A percentile compares a stretch with the other conserved stretches of the same genome.
These are phyloP conservation scores for Xanthorhoe designata DNA, from an alignment of 2,888 invertebrate species.

Conservation along the genomic window DNA sequence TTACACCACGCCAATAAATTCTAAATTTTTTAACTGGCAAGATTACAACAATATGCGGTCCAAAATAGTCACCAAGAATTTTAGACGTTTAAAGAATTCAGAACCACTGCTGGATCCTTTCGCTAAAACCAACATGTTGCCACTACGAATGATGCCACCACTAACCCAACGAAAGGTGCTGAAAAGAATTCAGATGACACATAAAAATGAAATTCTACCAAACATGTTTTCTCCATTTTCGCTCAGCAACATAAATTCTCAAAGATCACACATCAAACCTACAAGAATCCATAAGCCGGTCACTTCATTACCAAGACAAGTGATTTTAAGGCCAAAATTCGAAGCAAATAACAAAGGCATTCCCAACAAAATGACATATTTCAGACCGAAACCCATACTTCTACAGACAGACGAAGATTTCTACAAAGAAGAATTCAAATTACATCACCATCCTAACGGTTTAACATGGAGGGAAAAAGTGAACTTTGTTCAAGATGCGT, in stretches of 20 bases:
- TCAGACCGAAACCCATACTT: conserved; percentile 50
- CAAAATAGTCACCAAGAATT: conserved; percentile 36
- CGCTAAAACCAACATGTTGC: conserved; percentile 55
- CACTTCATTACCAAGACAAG: conserved; percentile 40
- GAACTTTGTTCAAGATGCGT: conserved; percentile 43
- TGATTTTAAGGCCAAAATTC: conserved; percentile 55
- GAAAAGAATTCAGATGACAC: conserved; percentile 50
- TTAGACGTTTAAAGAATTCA: conserved; percentile 29
- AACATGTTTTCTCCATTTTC: conserved; percentile 50
- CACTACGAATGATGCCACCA: conserved; percentile 47
- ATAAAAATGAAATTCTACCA: conserved; percentile 54
- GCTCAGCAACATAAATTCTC: conserved; percentile 20
- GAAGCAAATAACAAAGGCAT: conserved; percentile 41
- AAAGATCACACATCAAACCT: conserved; percentile 34
- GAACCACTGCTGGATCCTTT: conserved; percentile 48
- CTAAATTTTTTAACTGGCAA: conserved; percentile 1
- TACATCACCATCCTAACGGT: conserved; percentile 41
- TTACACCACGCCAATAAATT: background rate
- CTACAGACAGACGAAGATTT: conserved; percentile 48
- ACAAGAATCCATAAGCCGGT: conserved; percentile 23
- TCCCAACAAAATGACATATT: conserved; percentile 19
- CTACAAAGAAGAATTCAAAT: conserved; percentile 46
- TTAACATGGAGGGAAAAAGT: conserved; percentile 53
- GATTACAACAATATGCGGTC: conserved; percentile 19
- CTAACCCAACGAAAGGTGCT: conserved; percentile 48